Base-by-base conservation (phyloP, 2,797 vertebrate species). In the Alosa sapidissima region DNA sequence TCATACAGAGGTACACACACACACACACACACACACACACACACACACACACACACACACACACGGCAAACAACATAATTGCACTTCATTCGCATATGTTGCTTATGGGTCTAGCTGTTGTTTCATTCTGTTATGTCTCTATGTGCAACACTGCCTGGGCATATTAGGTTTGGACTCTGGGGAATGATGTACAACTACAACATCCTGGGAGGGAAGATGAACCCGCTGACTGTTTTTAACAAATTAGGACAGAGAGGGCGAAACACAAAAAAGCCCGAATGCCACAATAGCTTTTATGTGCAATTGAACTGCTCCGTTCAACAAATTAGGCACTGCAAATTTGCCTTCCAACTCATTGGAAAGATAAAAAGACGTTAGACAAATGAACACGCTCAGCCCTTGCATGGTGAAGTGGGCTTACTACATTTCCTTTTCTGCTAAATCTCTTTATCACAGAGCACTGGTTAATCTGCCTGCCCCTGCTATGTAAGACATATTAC, bases 181-280 rank as follows among this genome's bases (percentile, higher is more conserved):
- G 33, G 14, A 45, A 45, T 75, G 16, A 19, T 19, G 41, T 19
- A 21, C 72, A 36, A 75, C 36, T 19, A 21, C 72, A 47, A 75
- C 41, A 82, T 83, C 84, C 82, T 81, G 62, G 19, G 78, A 60
- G 72, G 55, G 33, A 72, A 84, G 83, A 83, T 68, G 60, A 33
- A 72, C 28, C 47, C 83, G 33, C 28, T 33, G 14, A 48, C 24
- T 72, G 48, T 33, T 84, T 68, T 84, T 51, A 19, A 33, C 68
- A 52, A 68, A 52, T 51, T 82, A 54, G 48, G n/a, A 24, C 36
- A 85, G 19, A 58, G 65, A 86, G 1, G 28, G 52, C 62, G 48
- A 54, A 48, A 45, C 16, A 49, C 48, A 82, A n/a, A 62, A 78
- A 78, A 78, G 54, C 16, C 36, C 1, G 41, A 41, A 41, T 3